phyloP scores from a whole-genome alignment of 2,797 vertebrate species.

The Enteromius thamalakanensis region DNA sequence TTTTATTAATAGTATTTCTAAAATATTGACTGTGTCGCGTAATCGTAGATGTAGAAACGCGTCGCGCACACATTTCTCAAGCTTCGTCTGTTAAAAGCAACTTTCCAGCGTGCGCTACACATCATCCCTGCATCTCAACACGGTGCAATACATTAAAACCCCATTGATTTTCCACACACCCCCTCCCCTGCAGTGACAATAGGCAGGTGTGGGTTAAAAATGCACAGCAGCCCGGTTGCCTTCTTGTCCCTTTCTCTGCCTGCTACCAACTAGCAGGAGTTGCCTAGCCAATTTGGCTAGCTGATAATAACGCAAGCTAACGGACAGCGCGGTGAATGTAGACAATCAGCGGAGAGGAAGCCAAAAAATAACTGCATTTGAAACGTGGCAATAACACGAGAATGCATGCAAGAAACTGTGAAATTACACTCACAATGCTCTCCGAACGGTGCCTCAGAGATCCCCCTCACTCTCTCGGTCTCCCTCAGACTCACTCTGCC shows the following conservation, averaged over 20 bases:
- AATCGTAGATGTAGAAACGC: not conserved
- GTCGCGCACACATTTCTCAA: constrained; percentile 52
- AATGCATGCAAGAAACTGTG: constrained; percentile 34
- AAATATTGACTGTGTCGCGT: not conserved
- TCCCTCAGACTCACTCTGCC: constrained; percentile 76
- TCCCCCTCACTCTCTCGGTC: constrained; percentile 73
- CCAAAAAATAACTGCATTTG: not conserved
- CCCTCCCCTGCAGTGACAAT: constrained; percentile 29
- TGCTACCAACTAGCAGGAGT: constrained; percentile 51
- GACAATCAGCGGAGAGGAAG: not conserved
- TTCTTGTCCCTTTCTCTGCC: constrained; percentile 25
- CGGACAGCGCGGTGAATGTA: constrained; percentile 12
- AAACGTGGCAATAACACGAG: constrained; percentile 13
- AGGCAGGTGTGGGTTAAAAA: constrained; percentile 41
- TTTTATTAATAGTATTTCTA: not conserved
- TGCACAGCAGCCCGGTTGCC: constrained; percentile 28
- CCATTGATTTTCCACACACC: constrained; percentile 19
- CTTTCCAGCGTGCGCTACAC: constrained; percentile 49
- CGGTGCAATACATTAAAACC: not conserved
- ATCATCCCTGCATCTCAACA: not conserved
- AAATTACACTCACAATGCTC: constrained; percentile 77
- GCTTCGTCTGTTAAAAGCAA: constrained; percentile 46
- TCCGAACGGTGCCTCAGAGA: constrained; percentile 68
- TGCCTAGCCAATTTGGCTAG: constrained; percentile 57
- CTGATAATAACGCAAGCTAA: constrained; percentile 48